Evolutionary conservation across 2,113 vertebrate species (phyloP), one percentile per base, ranked within the genome.

Genomic region (Pluvianellus socialis): DNA sequence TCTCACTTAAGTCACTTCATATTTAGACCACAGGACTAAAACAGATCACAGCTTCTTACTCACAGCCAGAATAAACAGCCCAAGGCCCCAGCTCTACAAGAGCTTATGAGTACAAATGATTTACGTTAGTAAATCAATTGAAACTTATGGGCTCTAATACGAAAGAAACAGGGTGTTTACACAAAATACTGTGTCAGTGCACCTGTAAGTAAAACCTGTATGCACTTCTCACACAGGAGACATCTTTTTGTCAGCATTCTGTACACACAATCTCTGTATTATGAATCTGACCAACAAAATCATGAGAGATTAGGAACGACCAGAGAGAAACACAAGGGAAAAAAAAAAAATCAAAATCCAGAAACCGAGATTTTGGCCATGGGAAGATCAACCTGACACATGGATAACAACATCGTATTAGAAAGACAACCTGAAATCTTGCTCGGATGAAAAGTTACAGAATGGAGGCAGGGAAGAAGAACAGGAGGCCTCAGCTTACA

Each of bases 321-420:
- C 19, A 24, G 5, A 7, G 4, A 59, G 18, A 83, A 81, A 65
- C 10, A 50, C 27, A 18, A 45, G 1, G 42, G 13, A 47, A 22
- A 0, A 55, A 67, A 75, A 83, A 62, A 6, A 24, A 0, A 3
- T 35, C 5, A 16, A 71, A 68, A 73, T 33, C 28, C 40, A 59
- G 59, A 93, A 76, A 27, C 26, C 5, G 73, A 45, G 11, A 83
- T 40, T 80, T 42, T 50, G 9, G 30, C 28, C 14, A 18, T 2
- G 3, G 12, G 30, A 86, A 67, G 23, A 76, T n/a, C 22, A 55
- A 35, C 52, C 6, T 30, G 38, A 80, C 22, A 33, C 32, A 55
- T 1, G 2, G 45, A 49, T 35, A 72, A 9, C 35, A 6, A 13
- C 15, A 19, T 9, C 7, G 2, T 3, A 30, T 33, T 11, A 53